A percentile compares a stretch with the other conserved stretches of the same genome.
Evolutionary conservation across 2,113 vertebrate species (phyloP).

Genomic region (Tyrannus savana): DNA sequence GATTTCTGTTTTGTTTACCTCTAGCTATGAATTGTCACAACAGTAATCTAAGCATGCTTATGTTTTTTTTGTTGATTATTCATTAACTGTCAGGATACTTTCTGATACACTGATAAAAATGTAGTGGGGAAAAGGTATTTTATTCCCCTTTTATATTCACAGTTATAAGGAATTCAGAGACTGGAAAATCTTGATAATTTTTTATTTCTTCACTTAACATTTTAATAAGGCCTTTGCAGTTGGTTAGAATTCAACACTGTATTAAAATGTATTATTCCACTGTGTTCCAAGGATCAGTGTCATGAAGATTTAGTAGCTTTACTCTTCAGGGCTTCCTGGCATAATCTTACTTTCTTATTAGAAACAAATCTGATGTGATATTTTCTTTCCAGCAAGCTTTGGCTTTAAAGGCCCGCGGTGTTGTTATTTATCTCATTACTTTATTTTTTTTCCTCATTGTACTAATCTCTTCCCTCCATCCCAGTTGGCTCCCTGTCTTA

Average conservation of each 20-base stretch:
- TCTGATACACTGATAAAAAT: background rate
- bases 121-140: background rate
- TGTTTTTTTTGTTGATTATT: slow-evolving; percentile 54
- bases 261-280: slow-evolving; percentile 48
- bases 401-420: background rate
- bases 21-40: slow-evolving; percentile 21
- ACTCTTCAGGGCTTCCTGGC: background rate
- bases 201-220: slow-evolving; percentile 36
- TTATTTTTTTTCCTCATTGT: background rate
- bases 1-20: slow-evolving; percentile 20
- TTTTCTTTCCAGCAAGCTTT: slow-evolving; percentile 34
- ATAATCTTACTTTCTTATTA: slow-evolving; percentile 22
- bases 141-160: slow-evolving; percentile 16
- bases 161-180: background rate
- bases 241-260: slow-evolving; percentile 10
- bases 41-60: slow-evolving; percentile 11
- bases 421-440: slow-evolving; percentile 4
- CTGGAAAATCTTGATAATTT: slow-evolving; percentile 18
- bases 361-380: background rate
- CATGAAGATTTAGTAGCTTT: slow-evolving; percentile 17
- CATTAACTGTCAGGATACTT: slow-evolving; percentile 36
- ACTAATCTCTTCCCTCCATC: background rate
- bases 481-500: background rate
- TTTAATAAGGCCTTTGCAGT: slow-evolving; percentile 14
- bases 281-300: background rate